Conservation (phyloP, 1,140 invertebrate species). For the Drosophila bocki region DNA sequence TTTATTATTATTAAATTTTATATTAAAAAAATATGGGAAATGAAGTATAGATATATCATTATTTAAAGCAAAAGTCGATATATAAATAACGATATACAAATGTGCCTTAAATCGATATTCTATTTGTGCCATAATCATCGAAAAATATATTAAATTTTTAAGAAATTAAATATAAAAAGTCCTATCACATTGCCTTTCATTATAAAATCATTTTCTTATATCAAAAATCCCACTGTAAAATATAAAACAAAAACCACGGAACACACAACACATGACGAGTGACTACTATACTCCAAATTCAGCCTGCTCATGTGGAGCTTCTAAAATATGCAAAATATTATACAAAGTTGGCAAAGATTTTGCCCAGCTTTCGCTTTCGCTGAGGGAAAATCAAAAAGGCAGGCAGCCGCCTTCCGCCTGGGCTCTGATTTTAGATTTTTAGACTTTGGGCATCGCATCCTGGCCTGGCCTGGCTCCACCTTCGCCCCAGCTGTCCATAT, state of each 20-base stretch:
- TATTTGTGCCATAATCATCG: too few relatives aligned
- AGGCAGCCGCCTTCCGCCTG: conserved; percentile 4
- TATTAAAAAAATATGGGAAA: not conserved
- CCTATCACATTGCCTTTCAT: not conserved
- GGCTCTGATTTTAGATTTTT: conserved; percentile 48
- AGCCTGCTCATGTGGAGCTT: conserved; percentile 21
- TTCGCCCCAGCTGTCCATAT: conserved; percentile 22
- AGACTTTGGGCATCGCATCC: conserved; percentile 29
- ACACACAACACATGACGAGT: not conserved
- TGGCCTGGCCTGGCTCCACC: conserved; percentile 1
- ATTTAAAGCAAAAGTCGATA: not conserved
- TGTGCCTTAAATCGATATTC: too few relatives aligned
- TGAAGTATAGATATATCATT: not conserved
- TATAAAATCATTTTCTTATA: not conserved
- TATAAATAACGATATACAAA: not conserved
- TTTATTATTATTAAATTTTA: not conserved
- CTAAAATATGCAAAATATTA: conserved; percentile 52
- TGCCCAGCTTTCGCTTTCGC: conserved; percentile 40
- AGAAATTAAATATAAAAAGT: not conserved
- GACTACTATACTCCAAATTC: conserved; percentile 8
- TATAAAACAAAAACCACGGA: not conserved
- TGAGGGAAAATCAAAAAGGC: conserved; percentile 39
- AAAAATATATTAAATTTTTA: too few relatives aligned
- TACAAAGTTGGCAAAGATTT: conserved; percentile 52
- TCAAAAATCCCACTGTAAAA: not conserved